Percentiles rank a stretch among this genome's conserved stretches.
These are phyloP conservation scores for Philantomba maxwellii DNA, from an alignment of 2,113 vertebrate species.

Conservation along the genomic window DNA sequence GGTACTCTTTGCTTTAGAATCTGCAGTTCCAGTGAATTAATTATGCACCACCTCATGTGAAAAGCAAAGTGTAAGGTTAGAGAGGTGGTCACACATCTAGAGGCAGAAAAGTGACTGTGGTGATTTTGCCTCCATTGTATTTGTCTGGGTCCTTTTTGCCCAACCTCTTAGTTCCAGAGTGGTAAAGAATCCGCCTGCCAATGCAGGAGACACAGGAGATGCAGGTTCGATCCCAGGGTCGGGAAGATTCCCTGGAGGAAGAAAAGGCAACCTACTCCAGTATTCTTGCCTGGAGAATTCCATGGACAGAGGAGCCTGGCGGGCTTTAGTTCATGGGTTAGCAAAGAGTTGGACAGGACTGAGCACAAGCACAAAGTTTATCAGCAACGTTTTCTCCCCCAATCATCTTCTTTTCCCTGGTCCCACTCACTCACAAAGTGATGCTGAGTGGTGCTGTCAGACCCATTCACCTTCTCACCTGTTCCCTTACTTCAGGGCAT, in stretches of 20 bases:
- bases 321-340: not conserved
- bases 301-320: not conserved
- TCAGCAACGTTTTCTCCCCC: not conserved
- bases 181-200: not conserved
- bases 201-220: not conserved
- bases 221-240: not conserved
- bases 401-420: not conserved
- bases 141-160: not conserved
- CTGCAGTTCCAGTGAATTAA: constrained; percentile 6
- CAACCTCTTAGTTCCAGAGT: not conserved
- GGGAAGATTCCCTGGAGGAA: not conserved
- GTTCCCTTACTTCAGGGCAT: not conserved
- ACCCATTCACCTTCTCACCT: not conserved
- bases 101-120: not conserved
- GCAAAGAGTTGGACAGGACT: not conserved
- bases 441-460: not conserved
- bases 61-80: not conserved
- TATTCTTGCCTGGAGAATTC: not conserved
- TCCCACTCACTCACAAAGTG: not conserved
- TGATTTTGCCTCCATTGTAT: not conserved
- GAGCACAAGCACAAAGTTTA: not conserved
- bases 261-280: not conserved
- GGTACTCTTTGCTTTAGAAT: constrained; percentile 30
- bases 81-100: not conserved
- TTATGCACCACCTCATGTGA: not conserved